Base-by-base conservation (phyloP, 2,888 invertebrate genomes). In the Chamaedrilus cognettii region DNA sequence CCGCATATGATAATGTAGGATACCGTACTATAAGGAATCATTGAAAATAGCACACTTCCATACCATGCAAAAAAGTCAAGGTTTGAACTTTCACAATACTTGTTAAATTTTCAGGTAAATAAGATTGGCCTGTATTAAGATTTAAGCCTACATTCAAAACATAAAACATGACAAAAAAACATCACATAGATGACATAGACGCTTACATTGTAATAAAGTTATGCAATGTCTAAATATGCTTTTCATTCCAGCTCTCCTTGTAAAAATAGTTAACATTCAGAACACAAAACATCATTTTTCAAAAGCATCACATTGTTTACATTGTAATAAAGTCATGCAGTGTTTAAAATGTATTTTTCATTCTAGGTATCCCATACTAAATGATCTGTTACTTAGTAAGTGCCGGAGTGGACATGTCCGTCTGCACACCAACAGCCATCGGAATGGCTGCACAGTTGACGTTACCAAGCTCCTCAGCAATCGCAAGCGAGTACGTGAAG, bases 321-420 rank as follows among this genome's bases (percentile, higher is more conserved):
- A 3, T 23, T 28, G 4, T 57, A 31, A 1, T 4, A 26, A 31
- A 59, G 15, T 33, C 33, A 33, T 33, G 19, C 11, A 23, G 19
- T 33, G 15, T 31, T 1, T 23, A 59, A 19, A 32, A 19, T 33
- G 5, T 7, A 59, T 1, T n/a, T 32, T 32, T 31, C 15, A 15
- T 26, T 59, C 26, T 26, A 33, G n/a, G 26, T 58, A 15, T 1
- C 19, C 30, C 23, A 7, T 31, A 58, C 34, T 60, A 72, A n/a
- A n/a, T n/a, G n/a, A n/a, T n/a, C n/a, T n/a, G n/a, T n/a, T n/a
- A 83, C 67, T 79, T 79, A 42, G 85, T 81, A 23, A 87, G 77
- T 15, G 87, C 87, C 28, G 87, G 87, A 30, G 86, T 86, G 3
- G 87, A 82, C 86, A 87, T 87, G 72, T 87, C 87, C 3, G 86